phyloP scores from a whole-genome alignment of 1,140 invertebrate species.

The Brachionus angularis region DNA sequence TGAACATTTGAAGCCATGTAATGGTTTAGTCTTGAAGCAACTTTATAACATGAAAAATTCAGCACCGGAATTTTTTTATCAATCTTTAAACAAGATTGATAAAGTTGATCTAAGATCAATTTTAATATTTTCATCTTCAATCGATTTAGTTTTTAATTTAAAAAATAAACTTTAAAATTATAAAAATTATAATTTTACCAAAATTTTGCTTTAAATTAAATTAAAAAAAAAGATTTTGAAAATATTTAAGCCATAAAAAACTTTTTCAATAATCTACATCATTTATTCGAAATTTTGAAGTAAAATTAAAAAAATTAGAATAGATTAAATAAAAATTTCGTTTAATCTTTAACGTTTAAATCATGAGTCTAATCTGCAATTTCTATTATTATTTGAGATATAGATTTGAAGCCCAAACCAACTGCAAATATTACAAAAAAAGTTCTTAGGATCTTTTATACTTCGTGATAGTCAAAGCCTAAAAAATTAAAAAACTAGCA shows the following conservation, averaged over 20 bases:
- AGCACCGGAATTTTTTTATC: conserved; percentile 46
- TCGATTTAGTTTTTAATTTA: not conserved
- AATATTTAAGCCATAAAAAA: too few species aligned
- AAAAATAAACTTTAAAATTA: too few species aligned
- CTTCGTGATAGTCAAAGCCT: too few species aligned
- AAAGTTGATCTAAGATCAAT: not conserved
- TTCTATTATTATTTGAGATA: not conserved
- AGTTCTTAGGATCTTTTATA: not conserved
- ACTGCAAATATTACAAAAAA: not conserved
- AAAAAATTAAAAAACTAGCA: too few species aligned
- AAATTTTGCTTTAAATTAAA: too few species aligned
- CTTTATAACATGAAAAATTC: conserved; percentile 1
- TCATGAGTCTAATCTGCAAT: not conserved
- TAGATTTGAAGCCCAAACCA: not conserved
- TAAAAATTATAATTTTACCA: too few species aligned
- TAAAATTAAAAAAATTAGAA: too few species aligned
- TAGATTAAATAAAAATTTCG: too few species aligned
- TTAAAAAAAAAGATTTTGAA: too few species aligned
- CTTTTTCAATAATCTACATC: too few species aligned
- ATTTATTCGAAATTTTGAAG: too few species aligned
- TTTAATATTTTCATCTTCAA: not conserved
- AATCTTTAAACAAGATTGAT: conserved; percentile 19
- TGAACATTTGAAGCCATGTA: not conserved
- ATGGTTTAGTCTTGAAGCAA: conserved; percentile 16
- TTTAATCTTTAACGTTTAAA: too few species aligned